These are phyloP conservation scores for Porites divaricata DNA, from an alignment of 92 coral and sea anemone genomes.

Conservation along the genomic window DNA sequence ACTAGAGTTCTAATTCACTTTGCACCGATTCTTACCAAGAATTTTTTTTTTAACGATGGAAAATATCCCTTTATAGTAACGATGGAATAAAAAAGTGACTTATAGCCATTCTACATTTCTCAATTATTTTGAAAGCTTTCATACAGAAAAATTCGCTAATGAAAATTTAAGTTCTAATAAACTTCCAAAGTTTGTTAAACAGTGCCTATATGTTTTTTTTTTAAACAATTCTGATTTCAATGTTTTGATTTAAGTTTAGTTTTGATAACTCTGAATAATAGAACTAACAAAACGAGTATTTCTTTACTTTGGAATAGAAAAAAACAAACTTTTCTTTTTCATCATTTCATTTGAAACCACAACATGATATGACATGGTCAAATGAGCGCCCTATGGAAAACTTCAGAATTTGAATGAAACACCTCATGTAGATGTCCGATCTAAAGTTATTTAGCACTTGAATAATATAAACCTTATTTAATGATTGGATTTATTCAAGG, in stretches of 20 bases:
- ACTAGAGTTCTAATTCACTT: not conserved
- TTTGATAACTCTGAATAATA: not conserved
- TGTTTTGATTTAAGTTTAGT: slow-evolving; percentile 1
- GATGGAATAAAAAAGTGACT: not conserved
- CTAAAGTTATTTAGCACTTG: not conserved
- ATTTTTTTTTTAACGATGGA: not conserved
- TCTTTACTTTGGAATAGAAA: not conserved
- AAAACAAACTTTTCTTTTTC: not conserved
- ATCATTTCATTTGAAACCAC: too few relatives aligned
- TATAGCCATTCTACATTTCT: not conserved
- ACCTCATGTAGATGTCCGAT: not conserved
- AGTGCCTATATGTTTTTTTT: not conserved
- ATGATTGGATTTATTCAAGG: not conserved
- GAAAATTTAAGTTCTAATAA: slow-evolving; percentile 1
- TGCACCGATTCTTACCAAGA: not conserved
- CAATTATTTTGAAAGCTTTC: not conserved
- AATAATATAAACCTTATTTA: not conserved
- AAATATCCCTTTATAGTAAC: not conserved
- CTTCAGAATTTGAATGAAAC: not conserved
- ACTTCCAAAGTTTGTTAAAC: not conserved
- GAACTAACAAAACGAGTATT: not conserved
- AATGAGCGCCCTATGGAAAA: not conserved
- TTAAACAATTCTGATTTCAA: not conserved
- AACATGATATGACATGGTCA: too few relatives aligned
- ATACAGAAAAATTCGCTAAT: slow-evolving; percentile 1